Base-by-base conservation (phyloP, 2,888 invertebrate genomes). In the Eilema depressum region DNA sequence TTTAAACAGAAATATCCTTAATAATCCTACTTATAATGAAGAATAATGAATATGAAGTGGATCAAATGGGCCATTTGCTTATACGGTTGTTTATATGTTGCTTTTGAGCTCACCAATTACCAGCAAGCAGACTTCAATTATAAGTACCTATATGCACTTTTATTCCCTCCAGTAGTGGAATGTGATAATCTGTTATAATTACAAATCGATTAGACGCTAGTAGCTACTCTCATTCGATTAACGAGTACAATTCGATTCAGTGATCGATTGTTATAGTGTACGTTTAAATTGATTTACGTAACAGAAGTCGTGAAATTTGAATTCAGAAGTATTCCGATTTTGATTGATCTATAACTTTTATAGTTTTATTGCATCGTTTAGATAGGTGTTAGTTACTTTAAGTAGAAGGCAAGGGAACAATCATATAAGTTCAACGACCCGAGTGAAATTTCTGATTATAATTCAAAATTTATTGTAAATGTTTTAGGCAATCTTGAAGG, bases 141-240 rank as follows among this genome's bases (percentile, higher is more conserved):
- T n/a, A 23, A 56, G n/a, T 56, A 23, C 23, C 33, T 37, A 17
- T 11, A 56, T 23, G 10, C 23, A 11, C 4, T 4, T 25, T 25
- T 25, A 25, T 25, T 59, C 4, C 57, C 30, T 33, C 61, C 41
- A 25, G n/a, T 60, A 59, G 26, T 26, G 59, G 66, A 37, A 75
- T 70, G 47, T 63, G 66, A 69, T 62, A 56, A 71, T 62, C 67
- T 77, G 70, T 87, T 85, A 85, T 33, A 68, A 62, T 72, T 72
- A 63, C 25, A 14, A 72, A 88, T 85, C 85, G 86, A 83, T 80
- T 66, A 33, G 69, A 84, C 69, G 82, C 85, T 87, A 88, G 90
- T 89, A 90, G 91, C 91, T 85, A 86, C 85, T 85, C 86, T 86
- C 80, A 88, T 89, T 89, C 89, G 88, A 89, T 91, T 90, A 87